Conservation (phyloP, 1,140 invertebrate genomes). For the Lethrus apterus region DNA sequence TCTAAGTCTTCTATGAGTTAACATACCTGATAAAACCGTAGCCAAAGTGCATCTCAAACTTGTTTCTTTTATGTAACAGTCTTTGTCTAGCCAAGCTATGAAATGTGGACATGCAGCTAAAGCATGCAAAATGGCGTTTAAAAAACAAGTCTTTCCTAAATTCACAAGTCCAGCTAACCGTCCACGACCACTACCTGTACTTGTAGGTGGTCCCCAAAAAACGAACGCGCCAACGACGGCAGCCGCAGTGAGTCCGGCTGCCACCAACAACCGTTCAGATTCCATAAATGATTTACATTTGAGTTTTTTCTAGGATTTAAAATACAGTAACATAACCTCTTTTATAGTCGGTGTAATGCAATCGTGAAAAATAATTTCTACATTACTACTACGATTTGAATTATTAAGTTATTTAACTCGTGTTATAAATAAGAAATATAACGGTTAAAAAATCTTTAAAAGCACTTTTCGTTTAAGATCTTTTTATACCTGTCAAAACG, state of each 20-base stretch:
- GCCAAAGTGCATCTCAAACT: conserved; percentile 34
- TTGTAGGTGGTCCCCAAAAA: conserved; percentile 65
- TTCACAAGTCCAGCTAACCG: conserved; percentile 74
- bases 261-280: conserved; percentile 57
- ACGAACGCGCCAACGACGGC: conserved; percentile 70
- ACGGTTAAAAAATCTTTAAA: too few species aligned
- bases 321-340: too few species aligned
- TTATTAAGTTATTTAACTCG: too few species aligned
- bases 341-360: too few species aligned
- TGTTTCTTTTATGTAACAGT: conserved; percentile 37
- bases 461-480: too few species aligned
- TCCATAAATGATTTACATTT: conserved; percentile 48
- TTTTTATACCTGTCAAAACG: too few species aligned
- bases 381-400: too few species aligned
- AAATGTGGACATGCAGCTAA: conserved; percentile 75
- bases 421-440: too few species aligned
- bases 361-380: too few species aligned
- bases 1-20: neutral
- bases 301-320: too few species aligned
- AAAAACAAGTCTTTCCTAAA: conserved; percentile 78
- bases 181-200: conserved; percentile 51
- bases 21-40: conserved; percentile 37
- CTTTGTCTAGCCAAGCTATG: conserved; percentile 68
- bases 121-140: conserved; percentile 79
- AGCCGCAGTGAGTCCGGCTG: conserved; percentile 65